Evolutionary conservation across 2,113 vertebrate genomes (phyloP).

Genomic region (Chionomys nivalis): DNA sequence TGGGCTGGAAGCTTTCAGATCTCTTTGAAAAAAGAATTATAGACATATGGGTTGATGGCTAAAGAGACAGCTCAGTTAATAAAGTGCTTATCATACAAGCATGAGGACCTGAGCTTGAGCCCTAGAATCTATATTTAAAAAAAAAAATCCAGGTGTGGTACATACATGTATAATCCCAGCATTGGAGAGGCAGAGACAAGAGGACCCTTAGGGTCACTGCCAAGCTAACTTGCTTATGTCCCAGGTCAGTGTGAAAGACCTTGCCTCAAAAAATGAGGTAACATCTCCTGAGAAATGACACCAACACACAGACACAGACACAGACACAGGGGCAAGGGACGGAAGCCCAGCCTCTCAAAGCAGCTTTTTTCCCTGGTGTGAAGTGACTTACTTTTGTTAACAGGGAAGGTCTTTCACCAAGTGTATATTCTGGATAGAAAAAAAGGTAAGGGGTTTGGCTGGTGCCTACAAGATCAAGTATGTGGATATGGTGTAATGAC

Average conservation of each 20-base stretch:
- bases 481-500: not conserved
- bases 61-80: too few relatives aligned
- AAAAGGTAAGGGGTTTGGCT: not conserved
- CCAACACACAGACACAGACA: not conserved
- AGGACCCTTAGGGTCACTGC: not conserved
- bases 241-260: not conserved
- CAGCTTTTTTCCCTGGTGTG: not conserved
- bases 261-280: not conserved
- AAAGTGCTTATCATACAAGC: not conserved
- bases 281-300: not conserved
- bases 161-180: not conserved
- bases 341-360: constrained; percentile 24
- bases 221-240: not conserved
- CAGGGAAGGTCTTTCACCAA: constrained; percentile 83
- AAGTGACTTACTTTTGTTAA: constrained; percentile 75
- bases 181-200: not conserved
- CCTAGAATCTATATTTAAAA: not conserved
- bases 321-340: not conserved
- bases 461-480: constrained; percentile 68
- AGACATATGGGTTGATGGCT: constrained; percentile 45
- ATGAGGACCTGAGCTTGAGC: not conserved
- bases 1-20: not conserved
- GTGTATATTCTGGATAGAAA: constrained; percentile 76
- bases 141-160: not conserved
- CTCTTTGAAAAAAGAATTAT: constrained; percentile 42